Percentiles rank a stretch among this genome's conserved stretches.
Conservation (phyloP, 2,113 vertebrate genomes). For the Bubo bubo region DNA sequence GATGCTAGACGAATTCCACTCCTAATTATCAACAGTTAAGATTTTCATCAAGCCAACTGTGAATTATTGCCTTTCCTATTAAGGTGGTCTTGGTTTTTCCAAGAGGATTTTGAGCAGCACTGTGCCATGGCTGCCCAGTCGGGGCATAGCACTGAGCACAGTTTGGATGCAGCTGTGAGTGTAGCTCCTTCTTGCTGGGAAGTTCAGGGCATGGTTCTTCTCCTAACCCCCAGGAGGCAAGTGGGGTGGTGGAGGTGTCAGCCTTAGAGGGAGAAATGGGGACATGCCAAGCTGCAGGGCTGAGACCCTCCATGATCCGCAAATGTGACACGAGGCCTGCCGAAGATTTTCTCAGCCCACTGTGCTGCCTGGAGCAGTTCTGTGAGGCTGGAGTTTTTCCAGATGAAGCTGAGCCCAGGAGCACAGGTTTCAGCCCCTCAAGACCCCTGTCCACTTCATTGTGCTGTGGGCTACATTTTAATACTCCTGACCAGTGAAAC, state of each 20-base stretch:
- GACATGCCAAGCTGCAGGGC: not conserved
- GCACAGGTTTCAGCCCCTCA: not conserved
- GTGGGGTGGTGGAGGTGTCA: not conserved
- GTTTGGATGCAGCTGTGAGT: not conserved
- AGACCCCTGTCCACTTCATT: not conserved
- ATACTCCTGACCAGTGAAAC: not conserved
- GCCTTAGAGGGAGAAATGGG: not conserved
- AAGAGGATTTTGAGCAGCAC: not conserved
- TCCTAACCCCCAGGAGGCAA: not conserved
- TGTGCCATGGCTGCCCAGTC: not conserved
- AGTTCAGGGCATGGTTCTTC: not conserved
- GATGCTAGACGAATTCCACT: not conserved
- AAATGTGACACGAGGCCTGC: not conserved
- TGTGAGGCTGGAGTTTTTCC: not conserved
- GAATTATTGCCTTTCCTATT: not conserved
- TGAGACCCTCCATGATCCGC: not conserved
- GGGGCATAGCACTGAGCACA: not conserved
- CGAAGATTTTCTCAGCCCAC: not conserved
- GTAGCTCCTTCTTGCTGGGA: not conserved
- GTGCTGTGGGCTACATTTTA: not conserved
- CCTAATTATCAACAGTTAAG: not conserved
- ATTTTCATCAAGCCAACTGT: not conserved
- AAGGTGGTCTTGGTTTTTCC: not conserved
- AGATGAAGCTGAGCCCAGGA: not conserved
- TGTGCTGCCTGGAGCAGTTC: not conserved